A percentile compares a stretch with the other conserved stretches of the same genome.
Evolutionary conservation across 2,888 invertebrate genomes (phyloP).

Genomic region (Metalampra italica): DNA sequence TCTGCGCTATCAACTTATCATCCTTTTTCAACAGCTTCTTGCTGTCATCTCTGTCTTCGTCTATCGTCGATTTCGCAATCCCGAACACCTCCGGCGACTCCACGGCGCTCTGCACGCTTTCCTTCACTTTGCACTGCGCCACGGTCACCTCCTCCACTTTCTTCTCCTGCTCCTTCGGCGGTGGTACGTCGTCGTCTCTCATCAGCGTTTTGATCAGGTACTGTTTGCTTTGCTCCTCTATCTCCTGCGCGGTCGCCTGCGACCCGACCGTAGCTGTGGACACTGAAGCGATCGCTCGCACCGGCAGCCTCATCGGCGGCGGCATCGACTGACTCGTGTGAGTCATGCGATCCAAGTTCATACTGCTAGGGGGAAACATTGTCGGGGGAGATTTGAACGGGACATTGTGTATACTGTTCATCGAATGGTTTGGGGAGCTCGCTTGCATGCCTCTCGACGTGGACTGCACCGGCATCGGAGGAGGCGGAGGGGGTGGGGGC

Average conservation of each 20-base stretch:
- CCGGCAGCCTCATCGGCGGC: conserved; percentile 55
- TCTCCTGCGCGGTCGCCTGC: conserved; percentile 75
- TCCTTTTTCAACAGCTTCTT: conserved; percentile 39
- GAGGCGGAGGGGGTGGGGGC: conserved; percentile 57
- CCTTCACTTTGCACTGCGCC: conserved; percentile 56
- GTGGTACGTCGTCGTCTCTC: conserved; percentile 90
- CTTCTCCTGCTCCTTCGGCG: conserved; percentile 76
- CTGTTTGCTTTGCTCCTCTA: conserved; percentile 84
- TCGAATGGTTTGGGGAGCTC: conserved; percentile 20
- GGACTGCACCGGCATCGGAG: conserved; percentile 43
- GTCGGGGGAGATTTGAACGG: conserved; percentile 45
- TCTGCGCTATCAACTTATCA: conserved; percentile 51
- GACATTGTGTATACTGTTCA: conserved; percentile 10
- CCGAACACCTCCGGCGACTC: conserved; percentile 78
- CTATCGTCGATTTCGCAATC: conserved; percentile 62
- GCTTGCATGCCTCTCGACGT: conserved; percentile 32
- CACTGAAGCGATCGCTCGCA: conserved; percentile 46
- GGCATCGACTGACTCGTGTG: conserved; percentile 41
- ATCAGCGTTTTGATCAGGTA: conserved; percentile 94
- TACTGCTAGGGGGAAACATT: conserved; percentile 21
- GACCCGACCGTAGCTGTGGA: conserved; percentile 67
- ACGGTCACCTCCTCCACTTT: conserved; percentile 76
- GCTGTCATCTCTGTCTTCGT: conserved; percentile 43
- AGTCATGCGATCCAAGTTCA: neutral
- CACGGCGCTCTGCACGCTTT: conserved; percentile 56